Percentiles rank a stretch among this genome's conserved stretches.
Evolutionary conservation across 2,113 vertebrate genomes (phyloP).

Genomic region (Elaphurus davidianus): DNA sequence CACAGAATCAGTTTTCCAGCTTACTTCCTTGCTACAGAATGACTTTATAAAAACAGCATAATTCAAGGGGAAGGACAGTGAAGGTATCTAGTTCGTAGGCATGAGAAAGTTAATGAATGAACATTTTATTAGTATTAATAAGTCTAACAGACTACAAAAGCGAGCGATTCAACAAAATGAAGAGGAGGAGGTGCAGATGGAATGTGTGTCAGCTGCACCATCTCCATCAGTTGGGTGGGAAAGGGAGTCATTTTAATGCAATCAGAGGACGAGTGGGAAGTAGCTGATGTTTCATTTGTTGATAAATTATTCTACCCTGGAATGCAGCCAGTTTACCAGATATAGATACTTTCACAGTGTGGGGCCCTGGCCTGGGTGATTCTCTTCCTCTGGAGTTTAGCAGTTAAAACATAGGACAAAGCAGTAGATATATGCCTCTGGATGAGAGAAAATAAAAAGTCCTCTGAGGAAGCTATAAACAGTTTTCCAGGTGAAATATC

Average conservation of each 20-base stretch:
- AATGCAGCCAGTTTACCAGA: constrained; percentile 61
- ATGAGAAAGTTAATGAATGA: constrained; percentile 62
- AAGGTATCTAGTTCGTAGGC: neutral
- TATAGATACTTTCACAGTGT: constrained; percentile 66
- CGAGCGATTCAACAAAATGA: constrained; percentile 42
- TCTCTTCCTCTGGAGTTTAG: constrained; percentile 50
- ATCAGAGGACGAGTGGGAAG: constrained; percentile 61
- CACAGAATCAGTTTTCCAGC: constrained; percentile 56
- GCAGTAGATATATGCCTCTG: neutral
- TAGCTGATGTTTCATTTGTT: constrained; percentile 60
- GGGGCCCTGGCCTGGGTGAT: neutral
- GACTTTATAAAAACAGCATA: constrained; percentile 20
- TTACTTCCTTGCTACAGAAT: constrained; percentile 27
- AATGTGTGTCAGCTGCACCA: constrained; percentile 22
- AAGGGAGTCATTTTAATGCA: constrained; percentile 52
- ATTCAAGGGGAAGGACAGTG: neutral
- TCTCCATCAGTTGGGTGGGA: constrained; percentile 20
- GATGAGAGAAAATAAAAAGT: neutral
- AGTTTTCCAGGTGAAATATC: neutral
- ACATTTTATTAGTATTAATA: constrained; percentile 66
- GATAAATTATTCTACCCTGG: constrained; percentile 68
- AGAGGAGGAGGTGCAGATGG: constrained; percentile 38
- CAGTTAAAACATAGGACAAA: constrained; percentile 52
- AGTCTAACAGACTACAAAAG: constrained; percentile 53
- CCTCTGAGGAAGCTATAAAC: neutral